These are phyloP conservation scores for Cryptus armator DNA, from an alignment of 2,888 invertebrate species.

Conservation along the genomic window DNA sequence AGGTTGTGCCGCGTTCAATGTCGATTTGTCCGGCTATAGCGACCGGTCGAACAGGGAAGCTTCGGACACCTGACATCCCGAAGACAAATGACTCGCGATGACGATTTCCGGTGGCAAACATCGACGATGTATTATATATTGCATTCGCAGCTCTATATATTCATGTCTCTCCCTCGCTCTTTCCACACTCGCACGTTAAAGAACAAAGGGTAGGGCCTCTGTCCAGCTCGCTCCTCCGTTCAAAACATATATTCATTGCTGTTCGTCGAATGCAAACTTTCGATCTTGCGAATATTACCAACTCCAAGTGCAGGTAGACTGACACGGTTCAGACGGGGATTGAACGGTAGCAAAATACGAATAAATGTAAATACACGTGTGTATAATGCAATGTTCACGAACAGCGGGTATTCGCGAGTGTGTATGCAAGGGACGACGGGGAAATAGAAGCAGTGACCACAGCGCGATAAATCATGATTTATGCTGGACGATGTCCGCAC, in stretches of 20 bases:
- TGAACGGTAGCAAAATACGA: constrained; percentile 3
- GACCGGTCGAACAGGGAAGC: background rate
- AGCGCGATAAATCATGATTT: constrained; percentile 42
- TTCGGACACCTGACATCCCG: constrained; percentile 26
- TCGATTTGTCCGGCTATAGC: constrained; percentile 15
- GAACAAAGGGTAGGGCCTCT: background rate
- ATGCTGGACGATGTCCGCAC: constrained; percentile 27
- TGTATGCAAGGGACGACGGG: background rate
- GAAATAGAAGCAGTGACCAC: constrained; percentile 18
- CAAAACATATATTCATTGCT: background rate
- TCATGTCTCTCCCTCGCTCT: no score
- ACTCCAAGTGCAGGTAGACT: background rate
- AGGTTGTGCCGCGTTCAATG: background rate
- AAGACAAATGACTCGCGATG: constrained; percentile 52
- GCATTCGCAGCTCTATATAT: background rate
- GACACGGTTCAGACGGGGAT: background rate
- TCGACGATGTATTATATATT: background rate
- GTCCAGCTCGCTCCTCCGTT: background rate
- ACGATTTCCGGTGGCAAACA: constrained; percentile 34
- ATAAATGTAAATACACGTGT: constrained; percentile 12
- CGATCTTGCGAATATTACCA: background rate
- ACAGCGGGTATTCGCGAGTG: background rate
- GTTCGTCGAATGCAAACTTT: constrained; percentile 3
- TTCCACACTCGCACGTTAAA: background rate
- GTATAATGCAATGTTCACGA: background rate